Conservation (phyloP, 2,113 vertebrate species). For the Oncorhynchus kisutch region DNA sequence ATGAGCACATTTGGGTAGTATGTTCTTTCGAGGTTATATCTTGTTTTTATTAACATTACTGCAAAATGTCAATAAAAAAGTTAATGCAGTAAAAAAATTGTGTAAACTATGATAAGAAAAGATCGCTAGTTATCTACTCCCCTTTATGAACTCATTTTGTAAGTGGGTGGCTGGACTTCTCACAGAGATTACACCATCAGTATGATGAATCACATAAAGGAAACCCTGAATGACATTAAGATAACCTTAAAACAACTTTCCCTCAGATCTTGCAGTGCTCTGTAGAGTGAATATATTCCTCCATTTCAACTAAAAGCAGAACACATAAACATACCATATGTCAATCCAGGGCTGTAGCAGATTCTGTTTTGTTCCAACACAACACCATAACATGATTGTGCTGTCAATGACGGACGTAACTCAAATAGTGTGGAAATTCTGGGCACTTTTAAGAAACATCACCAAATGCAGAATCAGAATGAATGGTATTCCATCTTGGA, state of each 20-base stretch:
- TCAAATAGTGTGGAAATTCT: neutral
- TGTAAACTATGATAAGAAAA: neutral
- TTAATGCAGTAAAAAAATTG: neutral
- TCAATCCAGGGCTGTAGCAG: neutral
- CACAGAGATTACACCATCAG: too few relatives aligned
- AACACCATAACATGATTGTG: neutral
- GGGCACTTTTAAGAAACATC: neutral
- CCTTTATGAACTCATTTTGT: neutral
- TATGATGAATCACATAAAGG: too few relatives aligned
- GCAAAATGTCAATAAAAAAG: too few relatives aligned
- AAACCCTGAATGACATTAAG: too few relatives aligned
- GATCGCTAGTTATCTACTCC: neutral
- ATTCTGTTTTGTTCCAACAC: neutral
- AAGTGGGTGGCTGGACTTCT: neutral
- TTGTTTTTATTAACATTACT: neutral
- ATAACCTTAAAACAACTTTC: neutral
- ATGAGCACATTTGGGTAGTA: neutral
- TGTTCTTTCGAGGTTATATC: too few relatives aligned
- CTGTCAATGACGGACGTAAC: neutral
- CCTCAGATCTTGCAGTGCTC: neutral
- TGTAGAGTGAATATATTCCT: neutral
- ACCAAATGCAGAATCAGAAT: constrained; percentile 7
- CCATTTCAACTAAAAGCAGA: neutral
- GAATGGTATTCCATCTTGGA: too few relatives aligned
- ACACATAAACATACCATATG: neutral